phyloP scores from a whole-genome alignment of 2,888 invertebrate species.

The Rhaphigaster nebulosa region DNA sequence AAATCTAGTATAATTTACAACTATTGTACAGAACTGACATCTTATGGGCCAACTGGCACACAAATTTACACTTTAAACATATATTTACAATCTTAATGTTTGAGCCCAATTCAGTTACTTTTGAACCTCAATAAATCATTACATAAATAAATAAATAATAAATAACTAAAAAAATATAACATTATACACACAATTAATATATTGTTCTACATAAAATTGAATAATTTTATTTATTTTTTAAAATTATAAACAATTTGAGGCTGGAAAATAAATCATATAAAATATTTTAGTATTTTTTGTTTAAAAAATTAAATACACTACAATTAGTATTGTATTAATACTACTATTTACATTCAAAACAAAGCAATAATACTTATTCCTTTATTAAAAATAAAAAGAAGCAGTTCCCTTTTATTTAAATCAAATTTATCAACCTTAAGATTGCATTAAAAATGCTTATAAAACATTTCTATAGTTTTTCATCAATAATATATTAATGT shows the following conservation, averaged over 20 bases:
- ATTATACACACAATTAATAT: constrained; percentile 41
- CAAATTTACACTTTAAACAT: constrained; percentile 51
- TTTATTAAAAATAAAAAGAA: constrained; percentile 31
- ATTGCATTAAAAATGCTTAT: constrained; percentile 15
- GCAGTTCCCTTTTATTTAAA: constrained; percentile 21
- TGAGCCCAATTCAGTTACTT: constrained; percentile 43
- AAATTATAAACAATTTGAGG: constrained; percentile 28
- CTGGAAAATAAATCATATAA: constrained; percentile 9
- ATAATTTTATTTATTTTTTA: background rate
- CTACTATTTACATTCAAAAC: constrained; percentile 29
- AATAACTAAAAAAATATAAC: constrained; percentile 49
- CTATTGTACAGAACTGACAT: constrained; percentile 51
- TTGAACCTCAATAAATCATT: constrained; percentile 15
- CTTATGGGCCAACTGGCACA: constrained; percentile 54
- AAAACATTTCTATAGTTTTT: background rate
- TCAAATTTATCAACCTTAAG: background rate
- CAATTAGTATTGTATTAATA: constrained; percentile 26
- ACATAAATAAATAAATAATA: constrained; percentile 50
- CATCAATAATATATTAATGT: constrained; percentile 7
- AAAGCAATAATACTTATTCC: constrained; percentile 40
- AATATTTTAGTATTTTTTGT: constrained; percentile 37
- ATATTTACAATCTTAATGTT: constrained; percentile 49
- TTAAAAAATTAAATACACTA: constrained; percentile 36
- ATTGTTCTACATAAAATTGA: constrained; percentile 7
- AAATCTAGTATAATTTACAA: constrained; percentile 50